Evolutionary conservation across 2,113 vertebrate genomes (phyloP), one percentile per base, ranked within the genome.

Genomic region (Ia io): DNA sequence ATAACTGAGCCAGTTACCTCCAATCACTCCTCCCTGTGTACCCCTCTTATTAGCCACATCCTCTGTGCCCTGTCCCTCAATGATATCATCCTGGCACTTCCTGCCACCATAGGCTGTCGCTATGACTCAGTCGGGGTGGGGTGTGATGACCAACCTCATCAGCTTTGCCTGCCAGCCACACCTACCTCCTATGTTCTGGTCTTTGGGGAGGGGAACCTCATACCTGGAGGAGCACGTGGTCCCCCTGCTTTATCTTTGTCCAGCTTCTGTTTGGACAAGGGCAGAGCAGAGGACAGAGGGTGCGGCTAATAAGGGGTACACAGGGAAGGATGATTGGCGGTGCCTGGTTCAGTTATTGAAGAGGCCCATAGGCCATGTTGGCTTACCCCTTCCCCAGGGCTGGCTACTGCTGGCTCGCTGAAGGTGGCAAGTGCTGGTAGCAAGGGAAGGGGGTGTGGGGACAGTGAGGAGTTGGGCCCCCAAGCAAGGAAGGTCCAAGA

Each of bases 361-460:
- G 63, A n/a, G 30, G 77, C 30, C 30, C 78, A 6, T 9, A 53
- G 90, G 23, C 40, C 37, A 59, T 3, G 8, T 20, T 30, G 40
- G 47, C 69, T 73, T 5, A 4, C 76, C 37, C 56, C 59, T 67
- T 47, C 69, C 56, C 20, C 37, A 59, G 77, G 37, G 69, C 69
- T 59, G 69, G 44, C 63, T 37, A 22, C 42, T 30, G 51, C 12
- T 16, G 10, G 42, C n/a, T 78, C 42, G 82, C 74, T 73, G 17
- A 32, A 47, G 30, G 42, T 30, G 16, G 42, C 7, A 70, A 30
- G 30, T 37, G 30, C 47, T 20, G 7, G 10, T 9, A 30, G 30
- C 17, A 4, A 17, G 16, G 20, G 23, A 49, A 0, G 5, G 2
- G 4, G 4, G 6, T 14, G 5, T 1, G 0, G 37, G n/a, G n/a